Evolutionary conservation across 2,888 invertebrate genomes (phyloP).

Genomic region (Dasysyrphus tricinctus): DNA sequence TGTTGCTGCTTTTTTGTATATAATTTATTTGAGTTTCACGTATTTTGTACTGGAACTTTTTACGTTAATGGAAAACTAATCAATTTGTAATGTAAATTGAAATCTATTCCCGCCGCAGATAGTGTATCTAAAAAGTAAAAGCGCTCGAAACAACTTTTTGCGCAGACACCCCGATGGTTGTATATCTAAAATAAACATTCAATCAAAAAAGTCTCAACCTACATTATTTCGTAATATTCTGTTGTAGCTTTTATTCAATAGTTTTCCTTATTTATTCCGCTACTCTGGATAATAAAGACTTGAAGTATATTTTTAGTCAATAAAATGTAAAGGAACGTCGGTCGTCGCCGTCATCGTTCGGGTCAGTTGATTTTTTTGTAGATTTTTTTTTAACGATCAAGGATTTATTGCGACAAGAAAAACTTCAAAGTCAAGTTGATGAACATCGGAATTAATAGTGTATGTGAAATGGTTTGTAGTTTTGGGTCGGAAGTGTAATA

Average conservation of each 20-base stretch:
- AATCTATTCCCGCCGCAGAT: neutral
- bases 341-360: conserved; percentile 1
- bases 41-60: neutral
- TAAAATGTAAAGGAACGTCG: neutral
- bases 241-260: conserved; percentile 19
- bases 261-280: neutral
- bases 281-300: neutral
- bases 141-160: neutral
- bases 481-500: neutral
- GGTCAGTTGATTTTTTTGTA: conserved; percentile 15
- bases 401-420: conserved; percentile 12
- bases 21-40: neutral
- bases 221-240: conserved; percentile 5
- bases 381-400: conserved; percentile 21
- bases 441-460: conserved; percentile 7
- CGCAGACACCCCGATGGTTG: conserved; percentile 7
- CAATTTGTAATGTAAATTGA: conserved; percentile 1
- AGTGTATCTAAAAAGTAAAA: neutral
- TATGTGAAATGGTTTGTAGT: neutral
- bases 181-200: conserved; percentile 23
- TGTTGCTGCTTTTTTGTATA: neutral
- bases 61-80: conserved; percentile 4
- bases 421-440: conserved; percentile 41
- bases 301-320: conserved; percentile 12
- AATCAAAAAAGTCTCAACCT: conserved; percentile 17